These are phyloP conservation scores for Bimastos eiseni DNA, from an alignment of 2,888 invertebrate species.

Conservation along the genomic window DNA sequence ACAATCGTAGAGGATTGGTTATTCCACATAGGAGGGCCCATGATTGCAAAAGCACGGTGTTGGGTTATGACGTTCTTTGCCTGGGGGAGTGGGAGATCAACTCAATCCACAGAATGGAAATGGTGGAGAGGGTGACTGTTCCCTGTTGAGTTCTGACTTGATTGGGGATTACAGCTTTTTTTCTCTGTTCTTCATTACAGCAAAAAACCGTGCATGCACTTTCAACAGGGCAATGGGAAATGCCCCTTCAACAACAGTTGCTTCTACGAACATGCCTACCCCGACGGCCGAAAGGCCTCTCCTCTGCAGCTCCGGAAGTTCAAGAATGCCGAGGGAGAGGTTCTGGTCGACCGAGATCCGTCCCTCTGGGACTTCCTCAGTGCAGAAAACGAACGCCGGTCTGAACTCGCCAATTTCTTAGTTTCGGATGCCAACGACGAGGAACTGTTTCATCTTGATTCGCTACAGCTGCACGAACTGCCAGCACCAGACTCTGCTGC, in stretches of 20 bases:
- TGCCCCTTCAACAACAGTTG: slow-evolving; percentile 88
- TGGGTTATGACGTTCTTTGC: too few species aligned
- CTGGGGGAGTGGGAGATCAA: too few species aligned
- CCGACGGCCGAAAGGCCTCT: slow-evolving; percentile 71
- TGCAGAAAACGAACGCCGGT: background rate
- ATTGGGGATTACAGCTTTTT: too few species aligned
- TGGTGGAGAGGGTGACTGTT: too few species aligned
- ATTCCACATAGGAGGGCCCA: too few species aligned
- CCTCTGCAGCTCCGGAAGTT: slow-evolving; percentile 72
- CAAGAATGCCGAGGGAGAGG: slow-evolving; percentile 65
- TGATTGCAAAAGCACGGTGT: too few species aligned
- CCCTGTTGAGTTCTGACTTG: too few species aligned
- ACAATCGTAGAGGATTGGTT: too few species aligned
- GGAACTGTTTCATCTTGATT: background rate
- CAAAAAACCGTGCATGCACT: slow-evolving; percentile 80
- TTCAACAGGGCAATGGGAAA: slow-evolving; percentile 77
- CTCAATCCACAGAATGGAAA: too few species aligned
- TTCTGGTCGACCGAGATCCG: slow-evolving; percentile 42
- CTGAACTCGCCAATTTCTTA: background rate
- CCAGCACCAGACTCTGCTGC: background rate
- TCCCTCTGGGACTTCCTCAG: slow-evolving; percentile 32
- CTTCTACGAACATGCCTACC: slow-evolving; percentile 79
- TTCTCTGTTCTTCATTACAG: slow-evolving; percentile 16
- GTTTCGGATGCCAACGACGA: background rate
- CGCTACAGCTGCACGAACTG: background rate